Evolutionary conservation across 2,113 vertebrate species (phyloP).

Genomic region (Chloebia gouldiae): DNA sequence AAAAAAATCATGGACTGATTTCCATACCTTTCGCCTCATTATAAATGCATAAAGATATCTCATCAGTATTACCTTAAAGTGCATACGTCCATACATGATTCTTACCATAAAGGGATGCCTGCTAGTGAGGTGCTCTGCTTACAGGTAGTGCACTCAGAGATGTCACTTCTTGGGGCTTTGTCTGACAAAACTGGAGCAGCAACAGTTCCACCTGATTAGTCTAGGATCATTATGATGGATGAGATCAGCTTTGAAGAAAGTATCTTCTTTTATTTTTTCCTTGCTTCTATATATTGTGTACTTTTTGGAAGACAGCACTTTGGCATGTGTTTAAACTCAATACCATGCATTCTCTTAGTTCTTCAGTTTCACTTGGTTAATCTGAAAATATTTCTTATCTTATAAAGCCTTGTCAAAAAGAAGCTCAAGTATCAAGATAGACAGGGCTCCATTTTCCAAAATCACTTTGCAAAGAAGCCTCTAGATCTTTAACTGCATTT

Average conservation of each 20-base stretch:
- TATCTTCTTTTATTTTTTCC: background rate
- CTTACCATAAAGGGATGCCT: background rate
- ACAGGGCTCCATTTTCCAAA: background rate
- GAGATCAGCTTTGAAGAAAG: background rate
- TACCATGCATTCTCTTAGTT: background rate
- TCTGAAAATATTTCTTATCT: background rate
- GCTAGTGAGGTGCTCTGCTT: background rate
- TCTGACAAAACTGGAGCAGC: background rate
- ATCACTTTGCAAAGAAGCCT: background rate
- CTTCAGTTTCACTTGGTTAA: background rate
- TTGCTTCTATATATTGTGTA: background rate
- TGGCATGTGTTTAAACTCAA: background rate
- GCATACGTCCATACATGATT: rapidly evolving
- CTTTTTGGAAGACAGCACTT: background rate
- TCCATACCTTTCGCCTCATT: background rate
- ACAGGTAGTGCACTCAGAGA: background rate
- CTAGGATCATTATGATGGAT: background rate
- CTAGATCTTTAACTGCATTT: background rate
- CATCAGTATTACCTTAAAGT: background rate
- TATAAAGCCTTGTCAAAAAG: background rate
- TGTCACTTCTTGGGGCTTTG: background rate
- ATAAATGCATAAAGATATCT: background rate
- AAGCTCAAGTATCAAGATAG: background rate
- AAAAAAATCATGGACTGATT: background rate
- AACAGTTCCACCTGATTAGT: background rate